Percentiles rank a stretch among this genome's conserved stretches.
Evolutionary conservation across 1,140 invertebrate genomes (phyloP).

Genomic region (Pseudomyrmex concolor): DNA sequence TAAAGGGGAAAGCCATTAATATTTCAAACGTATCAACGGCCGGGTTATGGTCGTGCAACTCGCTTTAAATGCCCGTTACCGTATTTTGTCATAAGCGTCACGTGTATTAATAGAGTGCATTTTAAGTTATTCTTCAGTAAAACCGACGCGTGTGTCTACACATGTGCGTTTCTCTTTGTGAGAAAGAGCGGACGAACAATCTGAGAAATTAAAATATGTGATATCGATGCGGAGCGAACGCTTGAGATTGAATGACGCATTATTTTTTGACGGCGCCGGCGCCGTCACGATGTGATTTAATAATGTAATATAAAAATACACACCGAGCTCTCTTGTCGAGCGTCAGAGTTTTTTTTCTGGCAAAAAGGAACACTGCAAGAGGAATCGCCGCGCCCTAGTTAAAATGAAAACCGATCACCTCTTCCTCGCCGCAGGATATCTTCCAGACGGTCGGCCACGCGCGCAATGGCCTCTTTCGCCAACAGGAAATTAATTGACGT

Average conservation of each 20-base stretch:
- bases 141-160: neutral
- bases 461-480: conserved; percentile 30
- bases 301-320: conserved; percentile 48
- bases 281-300: conserved; percentile 44
- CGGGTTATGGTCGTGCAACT: neutral
- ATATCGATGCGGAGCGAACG: conserved; percentile 11
- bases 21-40: conserved; percentile 51
- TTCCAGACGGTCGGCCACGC: neutral
- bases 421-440: conserved; percentile 36
- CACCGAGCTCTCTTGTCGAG: neutral
- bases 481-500: conserved; percentile 53
- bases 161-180: no score
- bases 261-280: conserved; percentile 11
- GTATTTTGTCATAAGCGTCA: conserved; percentile 39
- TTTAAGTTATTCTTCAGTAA: conserved; percentile 36
- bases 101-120: conserved; percentile 51
- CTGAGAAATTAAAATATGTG: conserved; percentile 31
- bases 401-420: conserved; percentile 47
- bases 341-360: neutral
- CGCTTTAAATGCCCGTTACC: conserved; percentile 56
- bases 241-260: conserved; percentile 8
- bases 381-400: conserved; percentile 2
- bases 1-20: conserved; percentile 41
- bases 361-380: conserved; percentile 26
- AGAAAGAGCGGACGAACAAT: no score